Evolutionary conservation across 2,113 vertebrate genomes (phyloP), one percentile per base, ranked within the genome.

Genomic region (Gila orcuttii): DNA sequence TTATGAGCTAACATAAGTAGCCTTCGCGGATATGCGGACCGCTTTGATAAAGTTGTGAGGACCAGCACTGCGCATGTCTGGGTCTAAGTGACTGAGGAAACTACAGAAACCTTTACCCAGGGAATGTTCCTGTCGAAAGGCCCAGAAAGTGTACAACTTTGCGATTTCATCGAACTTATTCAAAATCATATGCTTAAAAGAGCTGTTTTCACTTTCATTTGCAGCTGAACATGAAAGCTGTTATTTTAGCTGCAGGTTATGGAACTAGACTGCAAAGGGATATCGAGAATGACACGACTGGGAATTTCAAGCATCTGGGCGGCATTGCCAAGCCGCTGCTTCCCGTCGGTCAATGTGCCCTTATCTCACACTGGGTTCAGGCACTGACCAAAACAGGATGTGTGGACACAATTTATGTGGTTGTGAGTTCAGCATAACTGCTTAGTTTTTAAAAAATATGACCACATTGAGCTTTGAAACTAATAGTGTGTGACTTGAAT

Each of bases 191-290:
- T 42, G 77, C 36, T 60, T 6, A 79, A 8, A 57, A 25, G 5
- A n/a, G 7, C 59, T 47, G 39, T 33, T 21, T 60, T 33, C 15
- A 45, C 13, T 21, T 76, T 76, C 2, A 81, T 31, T 28, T 33
- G 50, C 13, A 31, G 39, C 25, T 3, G 19, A 87, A 25, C 76
- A 96, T 96, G 96, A 96, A 95, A 82, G 95, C 93, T 0, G 90
- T 96, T 1, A 92, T 96, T 73, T 91, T 96, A 47, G 95, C 94
- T n/a, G 96, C 95, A 25, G 96, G 96, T 0, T 96, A 96, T 87
- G 96, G 95, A 1, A 96, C 96, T 76, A 90, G 96, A 89, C 91
- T 96, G 15, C 94, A 94, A 89, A 82, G 89, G 84, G 96, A 96
- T 11, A 89, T 96, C 8, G 66, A 85, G 23, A 90, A 87, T 4